phyloP scores from a whole-genome alignment of 2,888 invertebrate species.

The Noctuana brunneofusca region DNA sequence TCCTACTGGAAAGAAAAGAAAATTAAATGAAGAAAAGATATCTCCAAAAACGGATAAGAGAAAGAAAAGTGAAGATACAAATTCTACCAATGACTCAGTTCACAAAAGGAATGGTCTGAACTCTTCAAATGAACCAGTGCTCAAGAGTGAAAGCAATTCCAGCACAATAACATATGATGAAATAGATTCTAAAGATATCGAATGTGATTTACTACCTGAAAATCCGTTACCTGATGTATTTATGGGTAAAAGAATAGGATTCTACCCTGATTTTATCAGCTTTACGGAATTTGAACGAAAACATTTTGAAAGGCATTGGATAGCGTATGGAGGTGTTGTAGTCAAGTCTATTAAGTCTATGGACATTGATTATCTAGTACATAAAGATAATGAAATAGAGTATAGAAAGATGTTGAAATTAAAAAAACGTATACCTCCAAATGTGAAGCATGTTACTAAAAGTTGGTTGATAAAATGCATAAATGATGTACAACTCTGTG shows the following conservation, averaged over 20 bases:
- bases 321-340: constrained; percentile 83
- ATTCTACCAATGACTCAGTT: constrained; percentile 35
- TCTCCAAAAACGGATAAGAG: constrained; percentile 35
- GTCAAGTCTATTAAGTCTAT: constrained; percentile 60
- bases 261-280: constrained; percentile 75
- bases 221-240: constrained; percentile 69
- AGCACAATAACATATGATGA: constrained; percentile 29
- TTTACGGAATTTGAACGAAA: constrained; percentile 63
- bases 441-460: constrained; percentile 65
- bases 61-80: constrained; percentile 37
- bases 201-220: constrained; percentile 50
- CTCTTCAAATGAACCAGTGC: constrained; percentile 35
- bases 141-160: constrained; percentile 32
- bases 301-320: constrained; percentile 83
- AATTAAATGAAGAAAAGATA: constrained; percentile 31
- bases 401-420: constrained; percentile 59
- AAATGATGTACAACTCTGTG: constrained; percentile 57
- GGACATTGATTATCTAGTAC: constrained; percentile 68
- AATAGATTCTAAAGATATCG: constrained; percentile 34
- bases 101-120: constrained; percentile 21
- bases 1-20: constrained; percentile 26
- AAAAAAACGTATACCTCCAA: constrained; percentile 48
- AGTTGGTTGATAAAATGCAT: constrained; percentile 71
- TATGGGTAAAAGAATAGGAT: constrained; percentile 60
- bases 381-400: constrained; percentile 55